Evolutionary conservation across 2,888 invertebrate species (phyloP).

Genomic region (Eristalinus aeneus): DNA sequence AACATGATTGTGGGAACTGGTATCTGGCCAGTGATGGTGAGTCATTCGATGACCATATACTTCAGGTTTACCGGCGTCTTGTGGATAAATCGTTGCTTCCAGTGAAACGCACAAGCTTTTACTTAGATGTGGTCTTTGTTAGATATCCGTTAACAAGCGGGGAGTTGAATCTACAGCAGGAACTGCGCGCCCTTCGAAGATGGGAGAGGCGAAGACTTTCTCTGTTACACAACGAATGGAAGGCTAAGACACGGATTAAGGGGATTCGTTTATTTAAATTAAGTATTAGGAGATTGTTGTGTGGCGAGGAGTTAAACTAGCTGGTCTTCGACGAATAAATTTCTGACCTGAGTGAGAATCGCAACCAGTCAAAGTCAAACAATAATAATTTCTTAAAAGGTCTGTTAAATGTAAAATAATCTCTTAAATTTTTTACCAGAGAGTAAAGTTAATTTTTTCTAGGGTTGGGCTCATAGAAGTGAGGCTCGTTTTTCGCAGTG

Average conservation of each 20-base stretch:
- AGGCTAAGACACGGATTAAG: background rate
- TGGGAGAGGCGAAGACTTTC: background rate
- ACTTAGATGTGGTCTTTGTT: background rate
- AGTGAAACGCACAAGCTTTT: background rate
- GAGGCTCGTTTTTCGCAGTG: too few species aligned
- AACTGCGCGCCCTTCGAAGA: background rate
- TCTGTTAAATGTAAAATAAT: too few species aligned
- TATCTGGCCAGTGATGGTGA: slow-evolving; percentile 39
- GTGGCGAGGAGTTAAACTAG: background rate
- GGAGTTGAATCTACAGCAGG: background rate
- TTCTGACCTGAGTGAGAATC: too few species aligned
- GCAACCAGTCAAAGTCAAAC: too few species aligned
- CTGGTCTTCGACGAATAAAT: background rate
- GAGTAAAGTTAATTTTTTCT: too few species aligned
- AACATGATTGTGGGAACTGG: slow-evolving; percentile 53
- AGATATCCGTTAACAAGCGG: background rate
- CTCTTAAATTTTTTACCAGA: too few species aligned
- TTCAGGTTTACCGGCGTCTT: slow-evolving; percentile 39
- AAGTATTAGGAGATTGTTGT: background rate
- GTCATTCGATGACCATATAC: slow-evolving; percentile 42
- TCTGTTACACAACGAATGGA: background rate
- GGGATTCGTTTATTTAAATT: background rate
- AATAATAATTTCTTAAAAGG: too few species aligned
- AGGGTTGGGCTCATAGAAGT: too few species aligned
- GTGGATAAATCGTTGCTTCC: background rate